Conservation (phyloP, 2,113 vertebrate species). For the Polypterus bichir region DNA sequence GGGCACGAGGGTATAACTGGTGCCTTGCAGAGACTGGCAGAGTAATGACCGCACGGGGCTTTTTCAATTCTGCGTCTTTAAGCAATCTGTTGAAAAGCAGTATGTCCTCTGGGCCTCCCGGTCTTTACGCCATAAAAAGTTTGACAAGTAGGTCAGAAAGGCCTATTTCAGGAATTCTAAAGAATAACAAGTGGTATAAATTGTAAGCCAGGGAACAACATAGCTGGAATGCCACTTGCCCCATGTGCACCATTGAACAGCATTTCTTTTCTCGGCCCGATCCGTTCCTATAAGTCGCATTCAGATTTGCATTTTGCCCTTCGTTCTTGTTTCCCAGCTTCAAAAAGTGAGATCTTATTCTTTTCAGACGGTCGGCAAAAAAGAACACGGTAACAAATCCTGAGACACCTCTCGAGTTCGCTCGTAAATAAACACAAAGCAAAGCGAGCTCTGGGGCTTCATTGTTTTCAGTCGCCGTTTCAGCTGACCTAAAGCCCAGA, state of each 20-base stretch:
- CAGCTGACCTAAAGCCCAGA: constrained; percentile 13
- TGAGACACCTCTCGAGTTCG: too few species aligned
- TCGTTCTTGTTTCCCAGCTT: too few species aligned
- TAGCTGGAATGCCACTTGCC: not conserved
- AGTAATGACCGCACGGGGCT: too few species aligned
- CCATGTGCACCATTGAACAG: not conserved
- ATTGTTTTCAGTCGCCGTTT: constrained; percentile 3
- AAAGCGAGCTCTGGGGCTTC: not conserved
- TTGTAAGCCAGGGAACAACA: not conserved
- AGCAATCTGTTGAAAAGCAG: not conserved
- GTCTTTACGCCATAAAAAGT: not conserved
- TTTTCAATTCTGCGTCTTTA: too few species aligned
- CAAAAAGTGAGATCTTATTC: too few species aligned
- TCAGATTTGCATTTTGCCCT: too few species aligned
- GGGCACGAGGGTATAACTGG: too few species aligned
- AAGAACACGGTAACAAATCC: too few species aligned
- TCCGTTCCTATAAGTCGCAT: too few species aligned
- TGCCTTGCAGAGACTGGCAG: too few species aligned
- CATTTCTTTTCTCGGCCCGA: not conserved
- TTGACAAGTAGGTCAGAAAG: not conserved
- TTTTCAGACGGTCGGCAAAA: too few species aligned
- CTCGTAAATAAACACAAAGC: not conserved
- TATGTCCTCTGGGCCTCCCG: not conserved
- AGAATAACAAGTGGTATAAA: too few species aligned
- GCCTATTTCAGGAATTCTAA: not conserved